Evolutionary conservation across 2,888 invertebrate species (phyloP), one percentile per base, ranked within the genome.

Genomic region (Caradrina kadenii): DNA sequence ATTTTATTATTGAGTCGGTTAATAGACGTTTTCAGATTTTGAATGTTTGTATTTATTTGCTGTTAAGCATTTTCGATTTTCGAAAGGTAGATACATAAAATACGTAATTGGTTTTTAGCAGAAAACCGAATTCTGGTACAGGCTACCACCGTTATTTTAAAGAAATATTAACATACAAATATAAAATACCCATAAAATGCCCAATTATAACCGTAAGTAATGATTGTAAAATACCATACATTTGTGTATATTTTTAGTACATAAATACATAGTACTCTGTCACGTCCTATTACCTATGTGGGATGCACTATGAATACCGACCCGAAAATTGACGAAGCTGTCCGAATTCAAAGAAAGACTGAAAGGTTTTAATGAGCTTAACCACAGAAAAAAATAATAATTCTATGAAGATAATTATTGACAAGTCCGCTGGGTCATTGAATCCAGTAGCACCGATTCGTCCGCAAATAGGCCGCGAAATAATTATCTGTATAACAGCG

Each of bases 161-260:
- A 69, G 39, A 49, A 48, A 35, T 1, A 56, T 50, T 59, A 42
- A 66, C 39, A 58, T 35, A 58, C 6, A 45, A 68, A 69, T 73
- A 61, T 73, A 61, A 65, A 77, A 52, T 15, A 68, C 60, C 42
- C 55, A 69, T 73, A 58, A 69, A 78, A 55, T 62, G 56, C 22
- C 50, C 74, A 73, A 81, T 81, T 81, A 73, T 58, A 69, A 61
- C 49, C 52, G 65, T 78, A 73, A 81, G 63, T 73, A 73, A 59
- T 53, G 35, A 82, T 55, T 58, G 53, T 54, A 48, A 60, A 79
- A 79, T 35, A 69, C 39, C 66, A 72, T 50, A 59, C 19, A 50
- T 56, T 62, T 26, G 11, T 63, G 35, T 60, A 15, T 63, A 35
- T 52, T 56, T 56, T 53, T 53, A 48, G 35, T 52, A 55, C 42